Evolutionary conservation across 2,888 invertebrate species (phyloP), one percentile per base, ranked within the genome.

Genomic region (Drosophila stalkeri): DNA sequence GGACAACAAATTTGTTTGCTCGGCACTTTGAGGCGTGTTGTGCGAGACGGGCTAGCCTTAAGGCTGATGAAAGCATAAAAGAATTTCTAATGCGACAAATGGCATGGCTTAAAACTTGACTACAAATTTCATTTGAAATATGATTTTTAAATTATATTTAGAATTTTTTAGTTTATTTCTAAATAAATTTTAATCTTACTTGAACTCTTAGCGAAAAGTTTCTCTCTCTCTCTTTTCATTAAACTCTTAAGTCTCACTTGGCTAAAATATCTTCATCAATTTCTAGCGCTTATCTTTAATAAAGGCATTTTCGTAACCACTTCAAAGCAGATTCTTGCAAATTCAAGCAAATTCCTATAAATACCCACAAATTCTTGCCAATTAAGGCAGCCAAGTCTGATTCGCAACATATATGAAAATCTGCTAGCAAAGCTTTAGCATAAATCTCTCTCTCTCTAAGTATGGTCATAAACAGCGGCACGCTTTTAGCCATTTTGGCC

Each of bases 361-460:
- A 74, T 65, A 62, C 37, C 27, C 14, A 41, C 43, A 62, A 69
- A 74, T 65, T 33, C 31, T 7, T 37, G 31, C 16, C 35, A 63
- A 61, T 80, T 65, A 49, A 64, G 46, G 59, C 39, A 33, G 20
- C 33, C 33, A 33, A 54, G 33, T 39, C 12, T 2, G 33, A 16
- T 43, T 37, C 27, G 52, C 23, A 52, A 35, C 18, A 60, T 52
- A 56, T 35, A 27, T 41, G 27, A 9, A 43, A 47, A n/a, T 44
- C 37, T 31, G 31, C 37, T 5, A 11, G 16, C 43, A 49, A n/a
- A 27, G 33, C 39, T 31, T 16, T 37, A 12, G 43, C 76, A 75
- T 80, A 77, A 80, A 77, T 77, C 77, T 66, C 71, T 41, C 71
- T 41, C 27, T 6, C 49, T 54, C 60, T 65, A 49, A 64, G 66